Conservation (phyloP, 2,113 vertebrate species). For the Carollia perspicillata region DNA sequence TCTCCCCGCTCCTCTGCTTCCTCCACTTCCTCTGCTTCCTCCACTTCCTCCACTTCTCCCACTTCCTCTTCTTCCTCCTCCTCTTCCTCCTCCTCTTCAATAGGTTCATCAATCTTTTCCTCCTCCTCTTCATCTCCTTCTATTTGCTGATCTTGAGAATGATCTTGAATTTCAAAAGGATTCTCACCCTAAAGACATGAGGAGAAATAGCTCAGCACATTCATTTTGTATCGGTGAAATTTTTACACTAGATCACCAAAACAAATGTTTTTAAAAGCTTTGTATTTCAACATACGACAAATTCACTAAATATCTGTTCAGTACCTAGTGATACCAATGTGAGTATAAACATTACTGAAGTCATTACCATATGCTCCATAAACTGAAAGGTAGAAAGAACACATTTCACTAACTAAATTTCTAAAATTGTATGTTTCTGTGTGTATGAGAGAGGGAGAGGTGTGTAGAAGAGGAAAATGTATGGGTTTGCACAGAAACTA, state of each 20-base stretch:
- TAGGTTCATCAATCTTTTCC: constrained; percentile 81
- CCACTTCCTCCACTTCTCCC: not conserved
- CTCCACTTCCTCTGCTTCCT: not conserved
- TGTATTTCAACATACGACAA: not conserved
- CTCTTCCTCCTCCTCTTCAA: constrained; percentile 77
- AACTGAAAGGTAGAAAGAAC: not conserved
- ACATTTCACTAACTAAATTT: not conserved
- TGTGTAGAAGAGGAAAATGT: not conserved
- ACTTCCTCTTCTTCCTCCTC: constrained; percentile 40
- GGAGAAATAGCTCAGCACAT: not conserved
- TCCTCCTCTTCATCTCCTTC: constrained; percentile 83
- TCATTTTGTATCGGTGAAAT: not conserved
- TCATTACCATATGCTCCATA: not conserved
- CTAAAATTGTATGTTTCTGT: not conserved
- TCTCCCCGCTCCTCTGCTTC: constrained; percentile 56
- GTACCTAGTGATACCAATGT: not conserved
- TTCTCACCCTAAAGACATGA: constrained; percentile 85
- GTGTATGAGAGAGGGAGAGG: not conserved
- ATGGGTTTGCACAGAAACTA: not conserved
- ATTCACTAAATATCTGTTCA: not conserved
- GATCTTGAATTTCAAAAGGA: constrained; percentile 86
- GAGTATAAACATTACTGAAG: not conserved
- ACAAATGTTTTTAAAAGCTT: not conserved
- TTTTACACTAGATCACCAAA: not conserved
- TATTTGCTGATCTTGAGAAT: constrained; percentile 79